A percentile compares a stretch with the other conserved stretches of the same genome.
These are phyloP conservation scores for Polyergus mexicanus DNA, from an alignment of 1,140 invertebrate genomes.

Conservation along the genomic window DNA sequence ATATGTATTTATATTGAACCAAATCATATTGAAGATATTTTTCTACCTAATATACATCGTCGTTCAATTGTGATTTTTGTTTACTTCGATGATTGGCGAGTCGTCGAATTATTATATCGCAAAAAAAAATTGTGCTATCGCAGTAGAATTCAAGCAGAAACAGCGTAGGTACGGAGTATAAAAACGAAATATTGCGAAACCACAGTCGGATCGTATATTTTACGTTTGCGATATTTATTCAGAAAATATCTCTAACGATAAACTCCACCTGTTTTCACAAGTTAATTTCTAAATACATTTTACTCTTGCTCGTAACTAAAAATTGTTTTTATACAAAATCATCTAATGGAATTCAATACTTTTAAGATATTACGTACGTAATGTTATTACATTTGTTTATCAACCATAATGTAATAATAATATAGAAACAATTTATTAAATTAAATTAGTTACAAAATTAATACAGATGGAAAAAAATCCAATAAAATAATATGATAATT, in stretches of 20 bases:
- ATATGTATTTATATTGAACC: background rate
- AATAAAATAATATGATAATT: background rate
- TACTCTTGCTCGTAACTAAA: background rate
- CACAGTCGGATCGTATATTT: constrained; percentile 11
- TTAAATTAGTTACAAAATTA: background rate
- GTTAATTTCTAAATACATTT: constrained; percentile 17
- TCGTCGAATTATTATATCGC: background rate
- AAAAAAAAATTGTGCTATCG: background rate
- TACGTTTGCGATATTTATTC: constrained; percentile 37
- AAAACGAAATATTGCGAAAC: constrained; percentile 19
- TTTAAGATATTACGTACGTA: background rate
- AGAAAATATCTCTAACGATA: constrained; percentile 32
- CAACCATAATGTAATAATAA: background rate
- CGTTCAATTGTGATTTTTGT: background rate
- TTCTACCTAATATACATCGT: background rate
- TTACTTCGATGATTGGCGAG: background rate
- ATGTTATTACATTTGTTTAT: background rate
- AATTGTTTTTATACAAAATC: background rate
- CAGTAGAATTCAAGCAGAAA: background rate
- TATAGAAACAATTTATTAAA: background rate
- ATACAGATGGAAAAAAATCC: background rate
- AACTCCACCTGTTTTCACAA: constrained; percentile 28
- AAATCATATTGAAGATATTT: background rate
- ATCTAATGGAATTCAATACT: background rate
- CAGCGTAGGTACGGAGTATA: background rate